Evolutionary conservation across 2,113 vertebrate genomes (phyloP), one percentile per base, ranked within the genome.

Genomic region (Trematocara macrostoma): DNA sequence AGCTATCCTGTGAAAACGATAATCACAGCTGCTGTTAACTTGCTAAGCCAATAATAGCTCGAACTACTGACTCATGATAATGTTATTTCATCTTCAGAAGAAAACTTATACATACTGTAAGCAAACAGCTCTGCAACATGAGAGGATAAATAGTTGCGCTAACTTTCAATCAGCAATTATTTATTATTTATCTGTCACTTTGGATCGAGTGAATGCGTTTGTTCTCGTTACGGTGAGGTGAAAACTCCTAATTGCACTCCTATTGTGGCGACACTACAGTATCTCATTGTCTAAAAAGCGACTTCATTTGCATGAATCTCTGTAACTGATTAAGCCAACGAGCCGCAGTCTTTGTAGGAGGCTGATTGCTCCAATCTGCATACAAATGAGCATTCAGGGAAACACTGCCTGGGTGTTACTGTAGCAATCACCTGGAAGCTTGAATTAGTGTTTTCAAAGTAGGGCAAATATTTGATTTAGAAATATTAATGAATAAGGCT

Each of bases 1-100:
- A 87, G 71, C 79, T 87, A 26, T 79, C 53, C 80, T 92, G 91
- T 85, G 91, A 94, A 91, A 92, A 84, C 80, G 83, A 90, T 40
- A 69, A 74, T 90, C 89, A 51, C 87, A 78, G 88, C 87, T 82
- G 80, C 85, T 89, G 86, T 34, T 82, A 84, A 47, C 61, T 87
- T 38, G 83, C 49, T 71, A 86, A 86, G 64, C 31, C 31, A 83
- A 90, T 52, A 89, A 89, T 67, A 20, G n/a, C 18, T 16, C 12
- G 16, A 38, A 34, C 16, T 55, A 56, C 5, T 88, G 59, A 86
- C 57, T 82, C 61, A 14, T 40, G 18, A 31, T 56, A 11, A 42
- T 45, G 45, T 51, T 59, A 12, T 47, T 69, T 11, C 18, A 47
- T 83, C 83, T 81, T 23, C 42, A 74, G 15, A 15, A 34, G 42